These are phyloP conservation scores for Homarus gammarus DNA, from an alignment of 2,888 invertebrate genomes.

Conservation along the genomic window DNA sequence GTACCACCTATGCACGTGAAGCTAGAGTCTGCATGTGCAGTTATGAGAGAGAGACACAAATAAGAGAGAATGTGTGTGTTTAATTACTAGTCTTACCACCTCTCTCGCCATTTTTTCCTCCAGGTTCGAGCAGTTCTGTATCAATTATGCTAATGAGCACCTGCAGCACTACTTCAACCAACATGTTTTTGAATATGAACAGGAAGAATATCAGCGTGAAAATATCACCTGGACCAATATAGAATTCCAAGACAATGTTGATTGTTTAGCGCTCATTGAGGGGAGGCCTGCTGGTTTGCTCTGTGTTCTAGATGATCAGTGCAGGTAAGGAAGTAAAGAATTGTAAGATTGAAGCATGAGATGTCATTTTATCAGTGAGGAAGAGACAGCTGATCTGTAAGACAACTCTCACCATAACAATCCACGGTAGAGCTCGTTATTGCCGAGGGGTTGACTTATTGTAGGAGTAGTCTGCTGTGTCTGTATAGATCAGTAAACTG, in stretches of 20 bases:
- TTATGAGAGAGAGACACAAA: too few species aligned
- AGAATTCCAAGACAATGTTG: conserved; percentile 97
- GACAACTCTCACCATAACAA: too few species aligned
- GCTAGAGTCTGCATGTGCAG: too few species aligned
- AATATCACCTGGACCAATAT: conserved; percentile 97
- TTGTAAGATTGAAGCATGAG: too few species aligned
- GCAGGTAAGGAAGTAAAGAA: conserved; percentile 90
- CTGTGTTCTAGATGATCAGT: conserved; percentile 95
- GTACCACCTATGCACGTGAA: too few species aligned
- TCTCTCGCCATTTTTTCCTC: conserved; percentile 23
- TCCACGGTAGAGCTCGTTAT: too few species aligned
- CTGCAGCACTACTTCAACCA: conserved; percentile 98
- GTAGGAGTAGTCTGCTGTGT: too few species aligned
- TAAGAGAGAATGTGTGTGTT: too few species aligned
- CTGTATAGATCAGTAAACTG: too few species aligned
- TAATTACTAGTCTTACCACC: conserved; percentile 6
- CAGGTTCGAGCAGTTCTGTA: conserved; percentile 97
- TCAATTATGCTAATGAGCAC: conserved; percentile 98
- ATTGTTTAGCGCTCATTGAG: conserved; percentile 94
- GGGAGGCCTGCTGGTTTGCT: conserved; percentile 93
- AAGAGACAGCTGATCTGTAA: too few species aligned
- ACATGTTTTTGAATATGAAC: conserved; percentile 98
- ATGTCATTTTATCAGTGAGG: too few species aligned
- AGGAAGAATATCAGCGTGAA: conserved; percentile 96
- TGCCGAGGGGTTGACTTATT: too few species aligned